Base-by-base conservation (phyloP, 2,113 vertebrate species). In the Scomber japonicus region DNA sequence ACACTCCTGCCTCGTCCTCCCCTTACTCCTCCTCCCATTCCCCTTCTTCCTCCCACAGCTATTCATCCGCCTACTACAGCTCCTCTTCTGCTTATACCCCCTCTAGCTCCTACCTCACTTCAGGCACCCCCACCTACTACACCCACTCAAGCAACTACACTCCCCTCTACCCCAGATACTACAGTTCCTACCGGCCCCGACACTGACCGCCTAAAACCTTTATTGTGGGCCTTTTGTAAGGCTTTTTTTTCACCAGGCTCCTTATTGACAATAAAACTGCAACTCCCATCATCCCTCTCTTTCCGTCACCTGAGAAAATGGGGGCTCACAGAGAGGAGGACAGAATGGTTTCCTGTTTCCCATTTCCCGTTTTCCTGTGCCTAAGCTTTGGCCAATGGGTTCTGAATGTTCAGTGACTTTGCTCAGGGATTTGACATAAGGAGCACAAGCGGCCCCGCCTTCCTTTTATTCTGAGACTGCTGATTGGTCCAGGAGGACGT, bases 351-450 rank as follows among this genome's bases (percentile, higher is more conserved):
- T 93, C 89, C 90, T 60, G 55, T 83, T 80, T 82, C 74, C 75
- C 67, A 35, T 35, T 85, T 85, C 78, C 66, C 78, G 66, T 84
- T 86, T 91, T 87, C 82, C 81, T 91, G 91, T 91, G 89, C 92
- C 93, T 93, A 88, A 71, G 64, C 75, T 65, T 76, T 45, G 80
- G 78, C 64, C 80, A 48, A 40, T 71, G 76, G 84, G 75, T 88
- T 82, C 69, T 88, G 84, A 92, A 84, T 89, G 84, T 91, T 89
- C 80, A 79, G 68, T 90, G 91, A 93, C 92, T 86, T 91, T 89
- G 82, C 94, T 95, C 95, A 95, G 94, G 95, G 95, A 95, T 94
- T 93, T 89, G 82, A 93, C 80, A 80, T 27, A 73, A 89, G 93
- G 91, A 94, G 95, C 94, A 95, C 95, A 95, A 93, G 88, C 15